These are phyloP conservation scores for Melanotaenia pygmaea DNA, from an alignment of 2,797 vertebrate genomes.

Conservation along the genomic window DNA sequence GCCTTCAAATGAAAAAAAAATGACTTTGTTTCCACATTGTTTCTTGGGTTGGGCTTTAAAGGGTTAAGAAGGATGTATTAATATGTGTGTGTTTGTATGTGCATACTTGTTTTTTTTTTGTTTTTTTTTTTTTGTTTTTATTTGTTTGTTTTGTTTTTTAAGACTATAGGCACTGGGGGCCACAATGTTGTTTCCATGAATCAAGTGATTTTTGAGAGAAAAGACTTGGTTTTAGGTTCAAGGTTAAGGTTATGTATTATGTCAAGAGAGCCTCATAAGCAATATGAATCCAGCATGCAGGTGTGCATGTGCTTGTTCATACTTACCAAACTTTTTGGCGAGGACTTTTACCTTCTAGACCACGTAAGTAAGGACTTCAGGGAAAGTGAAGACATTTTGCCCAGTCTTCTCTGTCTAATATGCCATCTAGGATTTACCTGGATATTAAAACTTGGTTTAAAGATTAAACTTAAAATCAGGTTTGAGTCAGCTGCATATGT, in stretches of 20 bases:
- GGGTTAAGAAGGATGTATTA: not conserved
- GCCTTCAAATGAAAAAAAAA: no score
- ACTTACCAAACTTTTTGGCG: not conserved
- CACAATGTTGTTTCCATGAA: no score
- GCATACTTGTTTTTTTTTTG: no score
- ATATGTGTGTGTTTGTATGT: slow-evolving; percentile 12
- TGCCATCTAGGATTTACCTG: not conserved
- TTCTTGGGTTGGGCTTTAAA: no score
- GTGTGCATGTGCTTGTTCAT: not conserved
- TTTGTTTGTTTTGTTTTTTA: no score
- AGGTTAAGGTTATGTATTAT: not conserved
- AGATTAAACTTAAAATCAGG: not conserved
- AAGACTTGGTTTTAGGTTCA: not conserved
- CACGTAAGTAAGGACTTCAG: not conserved
- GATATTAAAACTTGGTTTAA: not conserved
- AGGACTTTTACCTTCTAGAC: not conserved
- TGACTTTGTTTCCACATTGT: no score
- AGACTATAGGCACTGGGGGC: no score
- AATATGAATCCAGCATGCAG: not conserved
- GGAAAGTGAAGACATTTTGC: not conserved
- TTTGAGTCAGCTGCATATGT: not conserved
- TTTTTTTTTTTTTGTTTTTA: no score
- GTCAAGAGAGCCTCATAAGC: not conserved
- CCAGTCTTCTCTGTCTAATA: not conserved
- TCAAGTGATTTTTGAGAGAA: no score